A percentile compares a stretch with the other conserved stretches of the same genome.
Evolutionary conservation across 2,113 vertebrate species (phyloP).

Genomic region (Perccottus glenii): DNA sequence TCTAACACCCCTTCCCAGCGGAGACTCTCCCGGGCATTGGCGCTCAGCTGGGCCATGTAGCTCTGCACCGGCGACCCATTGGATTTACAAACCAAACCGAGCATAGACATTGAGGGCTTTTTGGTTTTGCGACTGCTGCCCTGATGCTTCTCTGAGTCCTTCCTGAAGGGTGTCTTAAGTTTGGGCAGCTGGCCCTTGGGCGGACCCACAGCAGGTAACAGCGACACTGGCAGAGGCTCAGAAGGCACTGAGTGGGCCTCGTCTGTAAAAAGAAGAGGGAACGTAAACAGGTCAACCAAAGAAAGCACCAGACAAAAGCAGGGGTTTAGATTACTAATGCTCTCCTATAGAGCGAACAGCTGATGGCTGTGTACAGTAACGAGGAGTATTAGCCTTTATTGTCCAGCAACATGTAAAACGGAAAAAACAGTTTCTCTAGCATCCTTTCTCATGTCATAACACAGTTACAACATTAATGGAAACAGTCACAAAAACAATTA

Average conservation of each 20-base stretch:
- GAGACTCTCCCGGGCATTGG: conserved; percentile 77
- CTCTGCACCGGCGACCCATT: neutral
- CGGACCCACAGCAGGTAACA: neutral
- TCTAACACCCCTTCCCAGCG: conserved; percentile 86
- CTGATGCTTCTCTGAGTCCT: conserved; percentile 5
- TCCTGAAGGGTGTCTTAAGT: conserved; percentile 21
- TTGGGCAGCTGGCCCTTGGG: conserved; percentile 30
- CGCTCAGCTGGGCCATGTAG: conserved; percentile 35
- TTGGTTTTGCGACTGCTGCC: conserved; percentile 24
- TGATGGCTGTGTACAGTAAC: conserved; percentile 37
- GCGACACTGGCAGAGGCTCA: neutral
- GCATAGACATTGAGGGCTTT: conserved; percentile 12
- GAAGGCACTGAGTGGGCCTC: conserved; percentile 60
- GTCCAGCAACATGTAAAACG: too few relatives aligned
- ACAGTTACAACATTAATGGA: too few relatives aligned
- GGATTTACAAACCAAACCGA: neutral
- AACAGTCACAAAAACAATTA: too few relatives aligned
- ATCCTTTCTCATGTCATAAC: too few relatives aligned
- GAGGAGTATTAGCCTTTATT: neutral
- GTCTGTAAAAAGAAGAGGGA: conserved; percentile 62
- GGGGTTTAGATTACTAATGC: conserved; percentile 42
- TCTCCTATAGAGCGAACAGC: conserved; percentile 14
- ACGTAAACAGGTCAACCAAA: conserved; percentile 21
- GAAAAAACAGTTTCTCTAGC: too few relatives aligned
- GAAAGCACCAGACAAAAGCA: conserved; percentile 17